Base-by-base conservation (phyloP, 2,113 vertebrate genomes). In the Atrichornis clamosus region DNA sequence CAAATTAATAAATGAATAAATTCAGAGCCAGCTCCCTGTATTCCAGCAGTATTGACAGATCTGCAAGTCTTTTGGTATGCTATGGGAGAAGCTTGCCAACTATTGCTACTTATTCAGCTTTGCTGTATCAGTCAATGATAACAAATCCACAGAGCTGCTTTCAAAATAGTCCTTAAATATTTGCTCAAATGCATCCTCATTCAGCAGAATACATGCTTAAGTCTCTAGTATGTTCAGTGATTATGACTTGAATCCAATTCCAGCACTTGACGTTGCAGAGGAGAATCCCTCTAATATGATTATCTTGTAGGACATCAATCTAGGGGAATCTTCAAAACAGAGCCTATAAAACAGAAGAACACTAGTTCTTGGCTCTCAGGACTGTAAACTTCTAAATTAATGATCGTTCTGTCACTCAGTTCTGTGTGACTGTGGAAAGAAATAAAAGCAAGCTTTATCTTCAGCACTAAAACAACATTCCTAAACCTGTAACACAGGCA, bases 211-310 rank as follows among this genome's bases (percentile, higher is more conserved):
- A 78, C 10, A 52, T 2, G 5, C 14, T 3, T 27, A 53, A 78
- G 42, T 76, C 74, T 85, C 63, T 23, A 32, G 21, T 26, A 69
- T 1, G 16, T 65, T 68, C 42, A 77, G 44, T 52, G 58, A 87
- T 85, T 93, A 70, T 86, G 84, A 77, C 59, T 83, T 85, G 42
- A 87, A 91, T 85, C 81, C 74, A 69, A 67, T 85, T 86, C 46
- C 33, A 63, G 50, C 0, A 0, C 67, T 70, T 63, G 85, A 23
- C 0, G 0, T 49, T 16, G 13, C 67, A 74, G 78, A 59, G 72
- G 69, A 95, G 85, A 93, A 94, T 74, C 79, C 89, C 22, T 84
- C 82, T 95, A 91, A 83, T 70, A 55, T 47, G 59, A 85, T 90
- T 92, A 95, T 65, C 56, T 60, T 41, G n/a, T 23, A 87, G 75